Evolutionary conservation across 1,140 invertebrate species (phyloP).

Genomic region (Bactericera cockerelli): DNA sequence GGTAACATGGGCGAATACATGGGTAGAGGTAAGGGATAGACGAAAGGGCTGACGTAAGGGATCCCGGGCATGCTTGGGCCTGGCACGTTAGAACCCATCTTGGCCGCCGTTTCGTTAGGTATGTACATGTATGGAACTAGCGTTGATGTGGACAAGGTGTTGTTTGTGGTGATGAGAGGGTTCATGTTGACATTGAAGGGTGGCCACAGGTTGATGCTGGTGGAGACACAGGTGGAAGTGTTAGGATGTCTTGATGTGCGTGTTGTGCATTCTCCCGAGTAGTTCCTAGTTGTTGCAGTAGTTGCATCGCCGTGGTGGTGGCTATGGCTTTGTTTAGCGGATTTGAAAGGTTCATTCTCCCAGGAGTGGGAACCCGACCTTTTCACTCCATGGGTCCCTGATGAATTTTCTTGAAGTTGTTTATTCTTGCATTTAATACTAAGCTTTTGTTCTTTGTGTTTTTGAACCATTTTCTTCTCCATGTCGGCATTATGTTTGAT

Average conservation of each 20-base stretch:
- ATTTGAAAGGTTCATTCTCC: conserved; percentile 37
- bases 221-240: neutral
- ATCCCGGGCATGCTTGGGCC: neutral
- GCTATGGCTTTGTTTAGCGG: conserved; percentile 33
- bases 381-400: conserved; percentile 36
- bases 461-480: conserved; percentile 57
- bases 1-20: neutral
- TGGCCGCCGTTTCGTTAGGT: neutral
- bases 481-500: conserved; percentile 55
- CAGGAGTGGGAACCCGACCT: conserved; percentile 37
- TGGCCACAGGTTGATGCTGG: conserved; percentile 39
- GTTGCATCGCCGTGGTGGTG: neutral
- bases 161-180: conserved; percentile 26
- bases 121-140: conserved; percentile 12
- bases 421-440: conserved; percentile 33
- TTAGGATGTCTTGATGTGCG: neutral
- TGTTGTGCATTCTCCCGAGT: conserved; percentile 8
- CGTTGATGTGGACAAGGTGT: neutral
- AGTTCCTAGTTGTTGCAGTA: neutral
- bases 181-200: conserved; percentile 39
- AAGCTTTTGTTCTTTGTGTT: conserved; percentile 43
- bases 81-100: neutral
- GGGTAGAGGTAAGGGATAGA: conserved; percentile 5
- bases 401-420: conserved; percentile 21
- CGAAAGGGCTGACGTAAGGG: neutral